Percentiles rank a stretch among this genome's conserved stretches.
phyloP scores from a whole-genome alignment of 2,888 invertebrate species.

The Leptogaster cylindrica region DNA sequence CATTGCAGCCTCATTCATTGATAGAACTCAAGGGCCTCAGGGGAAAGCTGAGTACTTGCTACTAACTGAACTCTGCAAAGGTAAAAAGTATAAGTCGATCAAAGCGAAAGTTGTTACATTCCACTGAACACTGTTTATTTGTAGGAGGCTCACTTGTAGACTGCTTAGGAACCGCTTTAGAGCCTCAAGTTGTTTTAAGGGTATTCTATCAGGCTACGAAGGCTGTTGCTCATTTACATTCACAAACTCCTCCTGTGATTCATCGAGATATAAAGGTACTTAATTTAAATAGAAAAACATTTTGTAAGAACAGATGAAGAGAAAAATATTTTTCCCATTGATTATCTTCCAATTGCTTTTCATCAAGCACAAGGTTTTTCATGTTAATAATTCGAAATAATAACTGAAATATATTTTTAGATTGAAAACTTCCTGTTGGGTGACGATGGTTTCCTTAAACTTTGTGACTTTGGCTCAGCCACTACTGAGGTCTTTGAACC shows the following conservation, averaged over 20 bases:
- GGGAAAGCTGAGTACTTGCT: constrained; percentile 89
- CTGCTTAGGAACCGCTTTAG: constrained; percentile 55
- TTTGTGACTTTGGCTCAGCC: constrained; percentile 98
- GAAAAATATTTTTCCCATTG: neutral
- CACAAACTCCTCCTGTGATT: constrained; percentile 85
- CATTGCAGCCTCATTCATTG: constrained; percentile 81
- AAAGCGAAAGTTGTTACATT: too few species aligned
- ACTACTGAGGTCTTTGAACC: constrained; percentile 83
- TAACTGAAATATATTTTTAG: constrained; percentile 59
- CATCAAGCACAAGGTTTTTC: constrained; percentile 4
- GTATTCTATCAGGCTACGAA: constrained; percentile 91
- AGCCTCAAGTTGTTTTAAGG: constrained; percentile 71
- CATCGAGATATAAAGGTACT: constrained; percentile 92
- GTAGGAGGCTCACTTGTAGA: constrained; percentile 60
- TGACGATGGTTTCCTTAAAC: constrained; percentile 82
- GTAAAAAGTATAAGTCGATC: too few species aligned
- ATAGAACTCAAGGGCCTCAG: constrained; percentile 78
- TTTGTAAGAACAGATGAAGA: neutral
- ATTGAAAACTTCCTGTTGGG: constrained; percentile 93
- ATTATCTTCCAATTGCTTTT: neutral
- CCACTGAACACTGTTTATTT: too few species aligned
- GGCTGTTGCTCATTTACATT: constrained; percentile 94
- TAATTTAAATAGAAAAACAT: too few species aligned
- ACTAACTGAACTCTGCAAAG: constrained; percentile 91
- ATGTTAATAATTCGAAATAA: too few species aligned